Evolutionary conservation across 2,888 invertebrate genomes (phyloP).

Genomic region (Leucoma salicis): DNA sequence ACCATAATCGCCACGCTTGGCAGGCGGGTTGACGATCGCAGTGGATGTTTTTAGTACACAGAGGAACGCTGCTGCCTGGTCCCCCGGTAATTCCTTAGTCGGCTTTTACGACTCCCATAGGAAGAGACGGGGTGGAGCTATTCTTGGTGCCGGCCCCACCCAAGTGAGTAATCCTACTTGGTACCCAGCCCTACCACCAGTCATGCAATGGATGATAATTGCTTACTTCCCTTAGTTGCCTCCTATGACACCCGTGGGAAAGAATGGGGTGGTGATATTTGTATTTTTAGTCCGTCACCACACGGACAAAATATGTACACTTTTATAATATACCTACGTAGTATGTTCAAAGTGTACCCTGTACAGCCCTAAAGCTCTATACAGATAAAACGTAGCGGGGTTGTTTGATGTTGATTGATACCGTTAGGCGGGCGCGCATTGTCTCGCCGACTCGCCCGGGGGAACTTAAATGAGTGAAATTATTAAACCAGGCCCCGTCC

Average conservation of each 20-base stretch:
- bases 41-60: too few species aligned
- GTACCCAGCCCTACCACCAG: too few species aligned
- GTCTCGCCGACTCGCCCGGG: constrained; percentile 66
- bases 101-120: too few species aligned
- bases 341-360: constrained; percentile 33
- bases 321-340: constrained; percentile 8
- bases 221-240: not conserved
- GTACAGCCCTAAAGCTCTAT: constrained; percentile 57
- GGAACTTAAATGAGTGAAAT: constrained; percentile 77
- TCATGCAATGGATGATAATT: too few species aligned
- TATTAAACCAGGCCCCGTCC: constrained; percentile 73
- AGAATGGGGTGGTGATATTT: not conserved
- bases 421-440: constrained; percentile 76
- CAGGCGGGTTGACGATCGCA: too few species aligned
- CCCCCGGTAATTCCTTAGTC: too few species aligned
- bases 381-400: constrained; percentile 52
- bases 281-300: not conserved
- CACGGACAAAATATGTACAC: not conserved
- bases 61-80: too few species aligned
- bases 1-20: too few species aligned
- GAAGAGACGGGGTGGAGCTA: too few species aligned
- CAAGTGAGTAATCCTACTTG: too few species aligned
- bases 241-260: not conserved
- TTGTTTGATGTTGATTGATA: constrained; percentile 82
- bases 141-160: too few species aligned